Base-by-base conservation (phyloP, 2,797 vertebrate genomes). In the Adelosebastes latens region DNA sequence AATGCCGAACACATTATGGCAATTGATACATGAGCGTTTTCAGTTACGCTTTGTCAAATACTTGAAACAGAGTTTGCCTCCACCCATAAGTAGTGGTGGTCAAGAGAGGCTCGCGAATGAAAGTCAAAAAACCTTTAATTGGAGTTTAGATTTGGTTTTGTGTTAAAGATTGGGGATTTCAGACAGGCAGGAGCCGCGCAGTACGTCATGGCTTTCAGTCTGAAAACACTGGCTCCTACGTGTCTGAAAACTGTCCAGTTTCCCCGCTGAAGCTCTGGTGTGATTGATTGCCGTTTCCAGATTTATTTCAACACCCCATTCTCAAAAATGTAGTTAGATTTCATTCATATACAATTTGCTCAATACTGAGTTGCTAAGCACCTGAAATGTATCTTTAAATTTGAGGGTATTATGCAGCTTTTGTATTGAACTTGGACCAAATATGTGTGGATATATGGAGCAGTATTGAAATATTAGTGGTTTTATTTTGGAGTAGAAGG, bases 161-260 rank as follows among this genome's bases (percentile, higher is more conserved):
- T 90, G 92, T 92, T 91, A 79, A 94, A 96, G 93, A 95, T 95
- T 86, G 89, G 80, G 92, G 90, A 92, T 95, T 94, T 95, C 94
- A 96, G 95, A 96, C 96, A 94, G 91, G 91, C 93, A 92, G 95
- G 95, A 96, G 95, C 95, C 95, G 32, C 65, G 90, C 86, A 91
- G 92, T 93, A 91, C 92, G 91, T 93, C 93, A 94, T 95, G 93
- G 93, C 91, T 94, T 58, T 76, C 36, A 86, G 94, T 90, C 92
- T 93, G 91, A 93, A 94, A 49, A 90, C 72, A 65, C 93, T 95
- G 94, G 95, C 95, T 96, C 95, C 95, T 92, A 92, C 65, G 85
- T 83, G 93, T 95, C 95, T 95, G 94, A 95, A 95, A 94, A 92
- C 84, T 59, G 89, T 95, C 91, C 94, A 91, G 89, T 94, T 94